phyloP scores from a whole-genome alignment of 2,113 vertebrate species.

The Monopterus albus region DNA sequence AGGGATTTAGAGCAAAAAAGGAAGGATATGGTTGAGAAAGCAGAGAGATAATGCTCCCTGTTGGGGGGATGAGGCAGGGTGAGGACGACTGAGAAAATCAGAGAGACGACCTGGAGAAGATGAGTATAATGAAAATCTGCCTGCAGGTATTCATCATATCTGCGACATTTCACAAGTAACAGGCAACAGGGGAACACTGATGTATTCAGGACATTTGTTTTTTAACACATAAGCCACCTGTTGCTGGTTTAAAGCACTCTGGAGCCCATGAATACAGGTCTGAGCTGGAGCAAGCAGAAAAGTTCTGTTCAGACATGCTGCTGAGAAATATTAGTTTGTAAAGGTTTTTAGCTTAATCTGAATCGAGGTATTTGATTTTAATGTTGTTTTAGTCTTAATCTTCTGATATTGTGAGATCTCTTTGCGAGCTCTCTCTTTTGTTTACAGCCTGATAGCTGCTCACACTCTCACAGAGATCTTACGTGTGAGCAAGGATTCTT shows the following conservation, averaged over 20 bases:
- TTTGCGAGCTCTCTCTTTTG: too few species aligned
- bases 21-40: slow-evolving; percentile 45
- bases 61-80: neutral
- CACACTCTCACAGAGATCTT: too few species aligned
- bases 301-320: too few species aligned
- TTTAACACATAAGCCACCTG: neutral
- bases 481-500: too few species aligned
- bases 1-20: slow-evolving; percentile 25
- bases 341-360: too few species aligned
- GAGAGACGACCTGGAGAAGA: slow-evolving; percentile 9
- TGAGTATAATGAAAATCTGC: slow-evolving; percentile 45
- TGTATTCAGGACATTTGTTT: slow-evolving; percentile 4
- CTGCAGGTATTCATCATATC: slow-evolving; percentile 48
- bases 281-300: too few species aligned
- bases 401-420: too few species aligned
- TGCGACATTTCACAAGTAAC: slow-evolving; percentile 22
- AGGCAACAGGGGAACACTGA: neutral
- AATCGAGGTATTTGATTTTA: too few species aligned
- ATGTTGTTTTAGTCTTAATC: too few species aligned
- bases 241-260: neutral
- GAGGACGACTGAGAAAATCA: slow-evolving; percentile 5
- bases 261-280: neutral
- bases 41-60: slow-evolving; percentile 49
- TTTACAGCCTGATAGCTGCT: too few species aligned
- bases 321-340: too few species aligned